A percentile compares a stretch with the other conserved stretches of the same genome.
Evolutionary conservation across 1,140 invertebrate species (phyloP).

Genomic region (Procambarus clarkii): DNA sequence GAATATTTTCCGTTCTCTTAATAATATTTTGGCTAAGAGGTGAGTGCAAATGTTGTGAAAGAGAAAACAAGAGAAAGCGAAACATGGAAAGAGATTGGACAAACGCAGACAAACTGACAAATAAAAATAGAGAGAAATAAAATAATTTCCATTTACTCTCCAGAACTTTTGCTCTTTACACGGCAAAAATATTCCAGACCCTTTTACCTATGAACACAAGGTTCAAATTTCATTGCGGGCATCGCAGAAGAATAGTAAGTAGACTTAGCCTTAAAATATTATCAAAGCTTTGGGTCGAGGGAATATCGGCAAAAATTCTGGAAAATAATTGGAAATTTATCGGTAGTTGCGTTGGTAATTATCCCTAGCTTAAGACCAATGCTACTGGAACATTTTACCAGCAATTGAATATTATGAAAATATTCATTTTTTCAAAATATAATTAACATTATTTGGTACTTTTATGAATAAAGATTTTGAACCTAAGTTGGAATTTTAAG

Average conservation of each 20-base stretch:
- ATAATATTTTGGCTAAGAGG: not conserved
- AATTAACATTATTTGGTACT: too few relatives aligned
- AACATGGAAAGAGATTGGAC: not conserved
- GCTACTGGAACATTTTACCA: too few relatives aligned
- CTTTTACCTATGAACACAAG: too few relatives aligned
- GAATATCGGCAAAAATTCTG: not conserved
- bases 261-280: not conserved
- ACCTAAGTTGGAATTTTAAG: too few relatives aligned
- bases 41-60: not conserved
- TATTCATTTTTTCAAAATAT: too few relatives aligned
- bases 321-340: not conserved
- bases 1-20: not conserved
- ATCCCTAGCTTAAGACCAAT: not conserved
- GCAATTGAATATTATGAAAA: too few relatives aligned
- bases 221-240: too few relatives aligned
- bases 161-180: too few relatives aligned
- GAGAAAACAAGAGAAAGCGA: not conserved
- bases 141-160: not conserved
- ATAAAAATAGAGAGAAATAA: not conserved
- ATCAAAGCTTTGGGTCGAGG: not conserved
- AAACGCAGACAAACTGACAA: not conserved
- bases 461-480: too few relatives aligned
- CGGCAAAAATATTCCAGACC: too few relatives aligned
- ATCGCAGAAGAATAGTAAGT: too few relatives aligned
- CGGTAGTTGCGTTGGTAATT: not conserved